Conservation (phyloP, 2,113 vertebrate species). For the Notiomystis cincta region DNA sequence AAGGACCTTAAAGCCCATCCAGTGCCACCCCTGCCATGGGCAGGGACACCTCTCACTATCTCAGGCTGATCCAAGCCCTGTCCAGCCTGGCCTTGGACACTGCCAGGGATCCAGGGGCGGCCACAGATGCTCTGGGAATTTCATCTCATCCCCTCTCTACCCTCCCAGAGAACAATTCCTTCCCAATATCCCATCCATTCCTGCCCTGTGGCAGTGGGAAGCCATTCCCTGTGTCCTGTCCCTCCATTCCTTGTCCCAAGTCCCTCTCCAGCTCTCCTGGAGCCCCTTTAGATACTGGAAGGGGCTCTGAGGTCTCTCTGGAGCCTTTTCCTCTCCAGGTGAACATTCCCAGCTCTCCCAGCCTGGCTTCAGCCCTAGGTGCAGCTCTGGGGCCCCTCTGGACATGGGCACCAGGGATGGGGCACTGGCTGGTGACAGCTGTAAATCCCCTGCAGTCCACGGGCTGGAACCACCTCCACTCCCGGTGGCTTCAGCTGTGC, state of each 20-base stretch:
- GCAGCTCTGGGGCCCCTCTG: not conserved
- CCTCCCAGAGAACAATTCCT: not conserved
- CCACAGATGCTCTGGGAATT: not conserved
- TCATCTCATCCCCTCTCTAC: too few relatives aligned
- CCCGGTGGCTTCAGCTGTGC: rapidly evolving
- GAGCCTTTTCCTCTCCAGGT: not conserved
- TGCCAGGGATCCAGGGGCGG: not conserved
- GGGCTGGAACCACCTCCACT: not conserved
- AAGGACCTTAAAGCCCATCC: rapidly evolving
- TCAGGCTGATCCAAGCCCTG: not conserved
- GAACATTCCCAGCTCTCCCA: not conserved
- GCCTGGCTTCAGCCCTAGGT: not conserved
- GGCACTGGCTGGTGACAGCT: not conserved
- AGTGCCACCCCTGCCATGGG: not conserved
- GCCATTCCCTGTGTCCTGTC: not conserved
- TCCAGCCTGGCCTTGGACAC: not conserved
- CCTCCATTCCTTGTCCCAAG: not conserved
- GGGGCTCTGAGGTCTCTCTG: not conserved
- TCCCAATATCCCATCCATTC: rapidly evolving
- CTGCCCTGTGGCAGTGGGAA: not conserved
- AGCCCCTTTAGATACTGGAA: rapidly evolving
- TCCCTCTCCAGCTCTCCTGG: not conserved
- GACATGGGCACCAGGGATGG: not conserved
- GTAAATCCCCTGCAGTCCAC: rapidly evolving
- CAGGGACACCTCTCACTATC: not conserved